Conservation (phyloP, 2,113 vertebrate species). For the Hyla sarda region DNA sequence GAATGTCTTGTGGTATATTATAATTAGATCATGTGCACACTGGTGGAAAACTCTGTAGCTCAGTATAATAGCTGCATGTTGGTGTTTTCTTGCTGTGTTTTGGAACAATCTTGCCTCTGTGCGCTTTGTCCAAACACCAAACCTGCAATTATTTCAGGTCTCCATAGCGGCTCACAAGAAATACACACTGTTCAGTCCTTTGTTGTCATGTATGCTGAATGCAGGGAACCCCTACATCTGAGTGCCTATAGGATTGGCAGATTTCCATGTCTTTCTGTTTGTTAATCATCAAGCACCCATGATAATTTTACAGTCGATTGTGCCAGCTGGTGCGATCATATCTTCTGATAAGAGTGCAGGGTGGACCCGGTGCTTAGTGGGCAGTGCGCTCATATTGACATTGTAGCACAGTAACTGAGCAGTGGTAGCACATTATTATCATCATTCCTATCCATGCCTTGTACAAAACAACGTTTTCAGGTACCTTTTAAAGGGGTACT, state of each 20-base stretch:
- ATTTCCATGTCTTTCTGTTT: background rate
- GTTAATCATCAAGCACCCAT: constrained; percentile 32
- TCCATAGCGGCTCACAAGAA: background rate
- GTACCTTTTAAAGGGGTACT: no score
- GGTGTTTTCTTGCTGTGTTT: background rate
- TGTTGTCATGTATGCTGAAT: background rate
- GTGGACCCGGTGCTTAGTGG: background rate
- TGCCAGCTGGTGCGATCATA: constrained; percentile 50
- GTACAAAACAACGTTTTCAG: background rate
- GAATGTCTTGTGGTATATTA: constrained; percentile 42
- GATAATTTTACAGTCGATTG: constrained; percentile 29
- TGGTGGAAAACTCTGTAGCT: constrained; percentile 16
- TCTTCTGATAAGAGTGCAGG: background rate
- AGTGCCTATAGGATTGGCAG: background rate
- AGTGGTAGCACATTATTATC: background rate
- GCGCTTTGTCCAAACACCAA: background rate
- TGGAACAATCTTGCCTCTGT: constrained; percentile 19
- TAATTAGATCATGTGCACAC: constrained; percentile 35
- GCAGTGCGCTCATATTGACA: background rate
- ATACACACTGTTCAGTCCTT: background rate
- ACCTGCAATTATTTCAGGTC: constrained; percentile 8
- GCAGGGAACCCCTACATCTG: background rate
- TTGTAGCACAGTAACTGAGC: no score
- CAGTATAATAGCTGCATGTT: constrained; percentile 4
- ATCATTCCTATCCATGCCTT: background rate